Base-by-base conservation (phyloP, 1,140 invertebrate genomes). In the Zaprionus capensis region DNA sequence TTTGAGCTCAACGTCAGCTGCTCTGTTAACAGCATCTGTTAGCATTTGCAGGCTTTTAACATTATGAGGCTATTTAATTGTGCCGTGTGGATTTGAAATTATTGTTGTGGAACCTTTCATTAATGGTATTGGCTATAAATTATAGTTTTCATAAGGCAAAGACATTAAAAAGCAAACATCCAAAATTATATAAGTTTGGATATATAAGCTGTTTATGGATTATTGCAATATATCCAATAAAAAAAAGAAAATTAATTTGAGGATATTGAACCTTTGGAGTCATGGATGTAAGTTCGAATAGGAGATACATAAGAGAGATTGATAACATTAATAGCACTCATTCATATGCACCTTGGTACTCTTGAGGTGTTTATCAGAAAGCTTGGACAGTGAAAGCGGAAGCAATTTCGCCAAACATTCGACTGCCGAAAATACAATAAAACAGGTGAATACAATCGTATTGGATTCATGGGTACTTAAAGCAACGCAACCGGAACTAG, bases 351-450 rank as follows among this genome's bases (percentile, higher is more conserved):
- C 46, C 46, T 17, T 12, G 5, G 11, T 24, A 55, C 38, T n/a
- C 38, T 46, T 7, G 41, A 7, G 41, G 5, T 56, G 26, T 58
- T 36, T 12, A 31, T 46, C 64, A 46, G 26, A 36, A 26, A 66
- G 51, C n/a, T 24, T 26, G 36, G 66, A 51, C 78, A 81, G 82
- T 85, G 82, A 85, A 85, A 85, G 82, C 82, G 82, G 82, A 84
- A 84, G 77, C 82, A 74, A 82, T 76, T 82, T 79, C 77, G 80
- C 81, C 76, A 76, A 77, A 65, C n/a, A 46, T 46, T 28, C 36
- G 51, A 69, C 28, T n/a, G 36, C 36, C 67, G 55, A 51, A 34
- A 34, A 15, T 34, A 22, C 41, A 44, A 76, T 73, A 41, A 34
- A 34, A 44, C 59, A 69, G 31, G 14, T 38, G 51, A 41, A 62